These are phyloP conservation scores for Bradynema listronoti DNA, from an alignment of 1,140 invertebrate genomes.

Conservation along the genomic window DNA sequence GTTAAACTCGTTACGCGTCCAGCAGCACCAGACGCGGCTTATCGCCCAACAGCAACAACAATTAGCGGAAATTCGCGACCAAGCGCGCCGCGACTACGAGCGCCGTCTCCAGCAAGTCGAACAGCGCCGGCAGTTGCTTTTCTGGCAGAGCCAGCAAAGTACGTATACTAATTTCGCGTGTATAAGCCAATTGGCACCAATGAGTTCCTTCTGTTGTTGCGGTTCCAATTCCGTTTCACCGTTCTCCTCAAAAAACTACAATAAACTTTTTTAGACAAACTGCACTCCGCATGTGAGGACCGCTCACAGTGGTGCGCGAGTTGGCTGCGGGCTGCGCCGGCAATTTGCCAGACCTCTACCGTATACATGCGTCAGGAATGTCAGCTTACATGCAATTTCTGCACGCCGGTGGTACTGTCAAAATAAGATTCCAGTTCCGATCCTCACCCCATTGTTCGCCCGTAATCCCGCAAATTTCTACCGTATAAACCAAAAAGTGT, in stretches of 20 bases:
- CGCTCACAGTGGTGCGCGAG: constrained; percentile 40
- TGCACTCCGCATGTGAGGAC: constrained; percentile 30
- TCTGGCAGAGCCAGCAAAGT: constrained; percentile 20
- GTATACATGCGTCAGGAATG: constrained; percentile 52
- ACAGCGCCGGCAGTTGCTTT: constrained; percentile 29
- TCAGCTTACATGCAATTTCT: constrained; percentile 38
- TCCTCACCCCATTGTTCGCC: too few species aligned
- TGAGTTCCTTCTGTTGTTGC: constrained; percentile 1
- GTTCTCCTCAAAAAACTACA: constrained; percentile 1
- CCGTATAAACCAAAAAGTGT: too few species aligned
- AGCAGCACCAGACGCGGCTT: too few species aligned
- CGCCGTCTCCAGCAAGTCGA: constrained; percentile 10
- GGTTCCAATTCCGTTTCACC: background rate
- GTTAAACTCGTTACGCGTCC: too few species aligned
- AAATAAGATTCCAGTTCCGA: too few species aligned
- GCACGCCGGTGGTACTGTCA: too few species aligned
- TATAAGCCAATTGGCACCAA: too few species aligned
- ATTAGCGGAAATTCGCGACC: too few species aligned
- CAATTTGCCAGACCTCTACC: constrained; percentile 42
- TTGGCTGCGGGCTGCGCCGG: constrained; percentile 39
- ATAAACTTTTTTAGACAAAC: background rate
- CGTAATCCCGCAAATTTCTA: too few species aligned
- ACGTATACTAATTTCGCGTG: background rate
- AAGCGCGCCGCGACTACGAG: constrained; percentile 28
- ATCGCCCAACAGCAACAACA: too few species aligned